A percentile compares a stretch with the other conserved stretches of the same genome.
Evolutionary conservation across 2,888 invertebrate genomes (phyloP).

Genomic region (Congeria kusceri): DNA sequence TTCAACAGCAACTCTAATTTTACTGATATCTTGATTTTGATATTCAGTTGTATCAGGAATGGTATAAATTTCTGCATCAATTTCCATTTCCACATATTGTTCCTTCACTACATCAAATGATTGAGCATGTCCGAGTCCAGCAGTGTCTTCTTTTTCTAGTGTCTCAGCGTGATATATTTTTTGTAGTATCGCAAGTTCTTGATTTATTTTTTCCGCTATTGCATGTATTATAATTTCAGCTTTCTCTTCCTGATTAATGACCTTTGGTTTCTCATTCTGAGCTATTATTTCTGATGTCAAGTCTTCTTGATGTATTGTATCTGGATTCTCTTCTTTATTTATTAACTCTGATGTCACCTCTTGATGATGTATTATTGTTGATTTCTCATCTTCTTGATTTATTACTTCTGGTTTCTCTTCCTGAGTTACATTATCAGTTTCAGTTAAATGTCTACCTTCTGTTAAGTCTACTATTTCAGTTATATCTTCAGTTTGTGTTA

Average conservation of each 20-base stretch:
- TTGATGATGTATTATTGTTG: not conserved
- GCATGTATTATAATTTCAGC: not conserved
- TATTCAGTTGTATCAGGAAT: too few relatives aligned
- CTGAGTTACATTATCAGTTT: not conserved
- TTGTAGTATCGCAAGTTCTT: conserved; percentile 1
- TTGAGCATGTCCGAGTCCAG: too few relatives aligned
- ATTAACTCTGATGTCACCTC: not conserved
- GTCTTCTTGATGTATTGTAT: too few relatives aligned
- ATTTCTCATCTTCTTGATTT: not conserved
- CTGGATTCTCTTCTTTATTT: not conserved
- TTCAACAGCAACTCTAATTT: too few relatives aligned
- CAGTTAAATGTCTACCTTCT: too few relatives aligned
- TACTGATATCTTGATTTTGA: too few relatives aligned
- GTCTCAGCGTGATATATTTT: not conserved
- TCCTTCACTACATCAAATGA: too few relatives aligned
- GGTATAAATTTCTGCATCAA: too few relatives aligned
- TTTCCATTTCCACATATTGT: too few relatives aligned
- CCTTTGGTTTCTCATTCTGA: conserved; percentile 2
- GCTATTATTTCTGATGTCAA: too few relatives aligned
- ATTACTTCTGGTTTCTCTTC: not conserved
- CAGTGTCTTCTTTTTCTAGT: too few relatives aligned
- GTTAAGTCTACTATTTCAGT: not conserved
- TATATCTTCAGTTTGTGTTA: not conserved
- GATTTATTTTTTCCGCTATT: not conserved
- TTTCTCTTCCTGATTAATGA: conserved; percentile 17